A percentile compares a stretch with the other conserved stretches of the same genome.
phyloP scores from a whole-genome alignment of 1,140 invertebrate species.

The Trichoplusia ni region DNA sequence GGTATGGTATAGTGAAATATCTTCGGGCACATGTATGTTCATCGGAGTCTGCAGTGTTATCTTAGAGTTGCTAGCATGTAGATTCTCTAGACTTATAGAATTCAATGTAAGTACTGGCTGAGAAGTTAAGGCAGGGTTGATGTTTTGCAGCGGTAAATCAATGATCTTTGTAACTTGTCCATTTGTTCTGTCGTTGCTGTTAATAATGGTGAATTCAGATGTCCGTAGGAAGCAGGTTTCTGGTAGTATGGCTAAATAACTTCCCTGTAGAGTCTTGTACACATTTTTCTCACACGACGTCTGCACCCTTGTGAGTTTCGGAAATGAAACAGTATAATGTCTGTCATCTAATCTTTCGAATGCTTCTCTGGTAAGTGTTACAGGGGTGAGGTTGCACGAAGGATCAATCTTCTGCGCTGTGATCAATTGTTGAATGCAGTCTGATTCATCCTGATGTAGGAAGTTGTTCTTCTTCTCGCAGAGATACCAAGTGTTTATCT shows the following conservation, averaged over 20 bases:
- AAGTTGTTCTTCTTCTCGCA: constrained; percentile 13
- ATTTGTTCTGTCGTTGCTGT: not conserved
- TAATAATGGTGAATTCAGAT: not conserved
- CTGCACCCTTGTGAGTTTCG: not conserved
- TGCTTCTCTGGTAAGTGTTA: too few species aligned
- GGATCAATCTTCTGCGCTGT: not conserved
- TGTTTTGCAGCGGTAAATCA: too few species aligned
- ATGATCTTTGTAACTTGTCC: not conserved
- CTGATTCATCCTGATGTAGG: not conserved
- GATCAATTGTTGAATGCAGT: not conserved
- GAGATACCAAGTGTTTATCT: constrained; percentile 23
- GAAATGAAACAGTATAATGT: not conserved
- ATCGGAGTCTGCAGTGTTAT: not conserved
- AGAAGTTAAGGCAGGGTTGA: too few species aligned
- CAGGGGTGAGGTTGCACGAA: too few species aligned
- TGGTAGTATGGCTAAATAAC: not conserved
- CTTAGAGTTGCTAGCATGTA: not conserved
- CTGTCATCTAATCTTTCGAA: too few species aligned
- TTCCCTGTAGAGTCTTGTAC: not conserved
- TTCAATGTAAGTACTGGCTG: not conserved
- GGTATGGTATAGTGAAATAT: constrained; percentile 1
- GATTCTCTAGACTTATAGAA: constrained; percentile 3
- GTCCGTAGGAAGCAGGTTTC: not conserved
- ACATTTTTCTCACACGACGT: not conserved
- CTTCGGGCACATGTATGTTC: not conserved